Percentiles rank a stretch among this genome's conserved stretches.
These are phyloP conservation scores for Stegophylla sp. DNA, from an alignment of 2,888 invertebrate genomes.

Conservation along the genomic window DNA sequence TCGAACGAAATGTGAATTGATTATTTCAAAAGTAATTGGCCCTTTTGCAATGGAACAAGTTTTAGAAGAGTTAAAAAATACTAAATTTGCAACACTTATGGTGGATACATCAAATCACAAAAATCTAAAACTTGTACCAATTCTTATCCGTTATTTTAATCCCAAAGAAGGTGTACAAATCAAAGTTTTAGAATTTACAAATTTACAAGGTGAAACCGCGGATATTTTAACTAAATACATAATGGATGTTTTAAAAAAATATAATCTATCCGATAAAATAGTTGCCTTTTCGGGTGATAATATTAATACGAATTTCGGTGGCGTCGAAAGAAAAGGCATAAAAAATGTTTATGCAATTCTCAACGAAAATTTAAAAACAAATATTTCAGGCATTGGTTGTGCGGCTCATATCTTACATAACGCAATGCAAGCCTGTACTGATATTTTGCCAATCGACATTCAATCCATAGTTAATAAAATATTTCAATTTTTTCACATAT, in stretches of 20 bases:
- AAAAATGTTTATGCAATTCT: too few relatives aligned
- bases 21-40: background rate
- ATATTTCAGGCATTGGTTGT: too few relatives aligned
- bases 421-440: too few relatives aligned
- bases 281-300: constrained; percentile 5
- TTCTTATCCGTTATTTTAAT: constrained; percentile 2
- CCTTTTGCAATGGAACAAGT: background rate
- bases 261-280: too few relatives aligned
- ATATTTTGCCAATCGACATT: too few relatives aligned
- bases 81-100: background rate
- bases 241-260: background rate
- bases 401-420: too few relatives aligned
- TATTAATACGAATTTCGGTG: too few relatives aligned
- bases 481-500: background rate
- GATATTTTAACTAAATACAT: background rate
- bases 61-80: background rate
- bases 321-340: too few relatives aligned
- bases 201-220: background rate
- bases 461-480: background rate
- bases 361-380: too few relatives aligned
- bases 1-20: too few relatives aligned
- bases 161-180: background rate
- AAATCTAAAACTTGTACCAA: background rate
- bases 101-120: background rate
- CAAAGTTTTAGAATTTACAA: background rate